Percentiles rank a stretch among this genome's conserved stretches.
These are phyloP conservation scores for Triplophysa siluroides DNA, from an alignment of 2,113 vertebrate genomes.

Conservation along the genomic window DNA sequence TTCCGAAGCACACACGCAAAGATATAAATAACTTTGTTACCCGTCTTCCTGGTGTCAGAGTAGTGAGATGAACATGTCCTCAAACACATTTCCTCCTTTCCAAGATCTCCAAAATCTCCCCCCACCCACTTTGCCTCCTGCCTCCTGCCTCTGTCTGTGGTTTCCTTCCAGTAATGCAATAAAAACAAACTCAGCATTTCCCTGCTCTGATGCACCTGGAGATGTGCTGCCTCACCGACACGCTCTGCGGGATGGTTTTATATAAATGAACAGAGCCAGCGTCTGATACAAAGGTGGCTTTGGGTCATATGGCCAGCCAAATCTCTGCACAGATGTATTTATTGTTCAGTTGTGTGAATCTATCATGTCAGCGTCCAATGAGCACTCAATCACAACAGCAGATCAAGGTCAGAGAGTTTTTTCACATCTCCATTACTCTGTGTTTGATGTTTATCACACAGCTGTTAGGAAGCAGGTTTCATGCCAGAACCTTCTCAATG, in stretches of 20 bases:
- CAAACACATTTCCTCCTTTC: slow-evolving; percentile 24
- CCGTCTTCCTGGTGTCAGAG: slow-evolving; percentile 33
- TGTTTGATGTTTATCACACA: slow-evolving; percentile 15
- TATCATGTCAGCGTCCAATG: slow-evolving; percentile 10
- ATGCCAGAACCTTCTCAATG: slow-evolving; percentile 25
- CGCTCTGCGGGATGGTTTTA: neutral
- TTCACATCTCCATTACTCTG: slow-evolving; percentile 4
- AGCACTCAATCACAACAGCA: slow-evolving; percentile 9
- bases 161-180: slow-evolving; percentile 49
- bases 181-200: slow-evolving; percentile 39
- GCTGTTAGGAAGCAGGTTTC: slow-evolving; percentile 22
- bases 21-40: slow-evolving; percentile 41
- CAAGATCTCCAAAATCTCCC: slow-evolving; percentile 25
- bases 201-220: slow-evolving; percentile 53
- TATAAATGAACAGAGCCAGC: neutral
- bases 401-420: slow-evolving; percentile 29
- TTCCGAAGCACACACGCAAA: slow-evolving; percentile 21
- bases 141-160: slow-evolving; percentile 16
- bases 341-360: slow-evolving; percentile 23
- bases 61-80: slow-evolving; percentile 18
- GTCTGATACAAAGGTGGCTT: slow-evolving; percentile 11
- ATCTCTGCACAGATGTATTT: slow-evolving; percentile 24
- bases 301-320: neutral
- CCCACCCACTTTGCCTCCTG: slow-evolving; percentile 9
- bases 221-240: slow-evolving; percentile 11